Evolutionary conservation across 2,113 vertebrate species (phyloP).

Genomic region (Diglossa brunneiventris): DNA sequence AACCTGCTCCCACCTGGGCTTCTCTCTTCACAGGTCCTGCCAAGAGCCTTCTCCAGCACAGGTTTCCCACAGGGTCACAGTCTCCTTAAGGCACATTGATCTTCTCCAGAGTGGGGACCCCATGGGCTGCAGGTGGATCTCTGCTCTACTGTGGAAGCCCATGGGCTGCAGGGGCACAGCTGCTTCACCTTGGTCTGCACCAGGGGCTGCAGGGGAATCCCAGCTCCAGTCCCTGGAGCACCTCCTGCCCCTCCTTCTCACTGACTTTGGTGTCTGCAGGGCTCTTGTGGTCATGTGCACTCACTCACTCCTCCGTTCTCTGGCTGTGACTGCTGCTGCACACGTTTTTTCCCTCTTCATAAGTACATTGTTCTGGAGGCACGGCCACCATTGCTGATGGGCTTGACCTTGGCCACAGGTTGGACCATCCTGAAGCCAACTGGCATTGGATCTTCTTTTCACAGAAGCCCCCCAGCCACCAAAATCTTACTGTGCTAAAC

Average conservation of each 20-base stretch:
- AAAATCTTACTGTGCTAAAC: background rate
- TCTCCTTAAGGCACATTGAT: background rate
- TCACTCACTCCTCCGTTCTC: background rate
- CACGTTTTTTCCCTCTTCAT: background rate
- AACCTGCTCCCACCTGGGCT: background rate
- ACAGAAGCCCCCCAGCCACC: background rate
- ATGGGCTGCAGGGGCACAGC: background rate
- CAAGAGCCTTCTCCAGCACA: background rate
- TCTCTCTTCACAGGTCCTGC: background rate
- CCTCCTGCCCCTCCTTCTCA: background rate
- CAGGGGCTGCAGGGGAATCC: background rate
- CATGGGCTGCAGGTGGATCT: background rate
- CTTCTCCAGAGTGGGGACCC: background rate
- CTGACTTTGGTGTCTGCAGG: background rate
- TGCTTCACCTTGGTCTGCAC: background rate
- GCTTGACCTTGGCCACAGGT: background rate
- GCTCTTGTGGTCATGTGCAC: background rate
- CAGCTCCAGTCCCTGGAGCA: background rate
- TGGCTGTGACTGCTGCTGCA: background rate
- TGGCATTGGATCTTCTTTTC: background rate
- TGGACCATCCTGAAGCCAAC: background rate
- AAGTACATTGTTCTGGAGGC: background rate
- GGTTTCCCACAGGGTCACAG: background rate
- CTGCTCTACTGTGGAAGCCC: background rate
- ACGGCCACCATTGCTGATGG: rapidly evolving